Conservation (phyloP, 2,797 vertebrate species). For the Amblyraja radiata region DNA sequence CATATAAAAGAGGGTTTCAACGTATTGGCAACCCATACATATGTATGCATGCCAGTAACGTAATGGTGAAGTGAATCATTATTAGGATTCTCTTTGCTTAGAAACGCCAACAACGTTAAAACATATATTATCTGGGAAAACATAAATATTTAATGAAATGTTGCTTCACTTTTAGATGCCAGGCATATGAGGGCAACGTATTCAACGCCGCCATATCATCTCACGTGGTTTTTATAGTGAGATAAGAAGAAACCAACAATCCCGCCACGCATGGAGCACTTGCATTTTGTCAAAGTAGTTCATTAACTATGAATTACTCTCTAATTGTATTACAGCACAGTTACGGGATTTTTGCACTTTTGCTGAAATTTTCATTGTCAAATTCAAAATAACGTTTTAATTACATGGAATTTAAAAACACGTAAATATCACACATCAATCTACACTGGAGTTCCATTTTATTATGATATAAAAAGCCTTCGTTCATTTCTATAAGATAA, state of each 20-base stretch:
- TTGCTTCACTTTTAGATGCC: neutral
- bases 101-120: neutral
- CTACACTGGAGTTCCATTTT: neutral
- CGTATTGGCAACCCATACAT: neutral
- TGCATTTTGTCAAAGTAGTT: neutral
- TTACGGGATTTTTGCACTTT: neutral
- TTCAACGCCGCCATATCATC: too few relatives aligned
- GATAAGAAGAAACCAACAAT: neutral
- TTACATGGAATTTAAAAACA: neutral
- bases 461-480: neutral
- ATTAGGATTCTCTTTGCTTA: neutral
- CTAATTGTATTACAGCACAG: neutral
- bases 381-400: neutral
- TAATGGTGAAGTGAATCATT: neutral
- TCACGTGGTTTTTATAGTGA: neutral
- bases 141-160: neutral
- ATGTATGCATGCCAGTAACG: too few relatives aligned
- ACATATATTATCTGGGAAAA: neutral
- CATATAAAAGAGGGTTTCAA: neutral
- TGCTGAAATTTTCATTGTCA: neutral
- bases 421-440: neutral
- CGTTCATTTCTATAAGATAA: neutral
- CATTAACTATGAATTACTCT: neutral
- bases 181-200: neutral
- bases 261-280: neutral